phyloP scores from a whole-genome alignment of 1,140 invertebrate genomes.

The Drosophila ercepeae region DNA sequence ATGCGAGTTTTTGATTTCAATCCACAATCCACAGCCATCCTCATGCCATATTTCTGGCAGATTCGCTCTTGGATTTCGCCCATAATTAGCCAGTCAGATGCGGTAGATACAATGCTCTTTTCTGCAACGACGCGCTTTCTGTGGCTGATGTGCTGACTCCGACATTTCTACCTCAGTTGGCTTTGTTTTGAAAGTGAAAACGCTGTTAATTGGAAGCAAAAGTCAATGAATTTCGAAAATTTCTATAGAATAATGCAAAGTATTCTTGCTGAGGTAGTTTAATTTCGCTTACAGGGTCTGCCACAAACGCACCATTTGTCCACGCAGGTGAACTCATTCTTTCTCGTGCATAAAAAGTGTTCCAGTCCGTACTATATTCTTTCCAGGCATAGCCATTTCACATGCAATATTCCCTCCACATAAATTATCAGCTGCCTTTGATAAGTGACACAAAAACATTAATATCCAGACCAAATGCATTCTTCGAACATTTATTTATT shows the following conservation, averaged over 20 bases:
- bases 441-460: neutral
- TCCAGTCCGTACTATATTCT: neutral
- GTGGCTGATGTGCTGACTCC: neutral
- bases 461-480: neutral
- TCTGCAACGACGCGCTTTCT: neutral
- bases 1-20: conserved; percentile 20
- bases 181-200: neutral
- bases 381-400: neutral
- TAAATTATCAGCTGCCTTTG: neutral
- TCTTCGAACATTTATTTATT: neutral
- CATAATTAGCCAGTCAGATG: conserved; percentile 39
- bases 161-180: neutral
- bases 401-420: neutral
- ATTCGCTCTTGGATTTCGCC: neutral
- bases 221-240: neutral
- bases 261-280: no score
- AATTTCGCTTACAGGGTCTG: neutral
- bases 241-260: neutral
- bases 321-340: conserved; percentile 7
- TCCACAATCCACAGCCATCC: neutral
- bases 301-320: conserved; percentile 15
- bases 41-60: conserved; percentile 10
- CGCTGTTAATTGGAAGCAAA: neutral
- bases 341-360: neutral
- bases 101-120: conserved; percentile 13